These are phyloP conservation scores for Papilio xuthus DNA, from an alignment of 1,140 invertebrate genomes.

Conservation along the genomic window DNA sequence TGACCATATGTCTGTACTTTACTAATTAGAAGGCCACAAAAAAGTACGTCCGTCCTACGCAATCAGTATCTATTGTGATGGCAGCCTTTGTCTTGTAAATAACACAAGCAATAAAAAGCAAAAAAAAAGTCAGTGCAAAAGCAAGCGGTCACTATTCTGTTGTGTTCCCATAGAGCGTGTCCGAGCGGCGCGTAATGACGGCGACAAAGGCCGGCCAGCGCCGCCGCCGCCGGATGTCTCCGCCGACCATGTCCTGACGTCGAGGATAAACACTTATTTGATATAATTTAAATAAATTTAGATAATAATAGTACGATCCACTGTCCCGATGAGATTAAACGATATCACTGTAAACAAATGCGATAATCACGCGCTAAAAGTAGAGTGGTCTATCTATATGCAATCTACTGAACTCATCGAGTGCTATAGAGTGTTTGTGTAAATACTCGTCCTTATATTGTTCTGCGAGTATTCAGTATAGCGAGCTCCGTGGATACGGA, in stretches of 20 bases:
- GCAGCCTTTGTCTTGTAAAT: background rate
- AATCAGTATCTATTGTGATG: background rate
- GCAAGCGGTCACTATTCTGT: background rate
- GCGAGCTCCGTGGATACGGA: background rate
- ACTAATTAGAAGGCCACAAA: background rate
- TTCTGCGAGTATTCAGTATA: background rate
- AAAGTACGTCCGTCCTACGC: background rate
- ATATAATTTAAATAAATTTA: background rate
- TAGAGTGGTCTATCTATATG: constrained; percentile 27
- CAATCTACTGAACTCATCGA: constrained; percentile 11
- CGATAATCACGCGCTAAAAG: background rate
- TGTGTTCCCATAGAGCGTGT: background rate
- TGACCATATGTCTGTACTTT: background rate
- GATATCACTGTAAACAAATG: background rate
- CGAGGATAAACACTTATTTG: background rate
- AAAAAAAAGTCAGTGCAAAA: background rate
- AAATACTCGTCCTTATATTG: constrained; percentile 10
- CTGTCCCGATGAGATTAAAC: background rate
- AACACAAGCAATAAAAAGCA: constrained; percentile 5
- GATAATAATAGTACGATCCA: background rate
- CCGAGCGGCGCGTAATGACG: background rate
- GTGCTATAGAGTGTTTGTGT: background rate
- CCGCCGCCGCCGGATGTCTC: too few species aligned
- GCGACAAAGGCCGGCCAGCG: background rate
- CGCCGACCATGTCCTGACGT: too few species aligned